Conservation (phyloP, 2,113 vertebrate species). For the Plecotus auritus region DNA sequence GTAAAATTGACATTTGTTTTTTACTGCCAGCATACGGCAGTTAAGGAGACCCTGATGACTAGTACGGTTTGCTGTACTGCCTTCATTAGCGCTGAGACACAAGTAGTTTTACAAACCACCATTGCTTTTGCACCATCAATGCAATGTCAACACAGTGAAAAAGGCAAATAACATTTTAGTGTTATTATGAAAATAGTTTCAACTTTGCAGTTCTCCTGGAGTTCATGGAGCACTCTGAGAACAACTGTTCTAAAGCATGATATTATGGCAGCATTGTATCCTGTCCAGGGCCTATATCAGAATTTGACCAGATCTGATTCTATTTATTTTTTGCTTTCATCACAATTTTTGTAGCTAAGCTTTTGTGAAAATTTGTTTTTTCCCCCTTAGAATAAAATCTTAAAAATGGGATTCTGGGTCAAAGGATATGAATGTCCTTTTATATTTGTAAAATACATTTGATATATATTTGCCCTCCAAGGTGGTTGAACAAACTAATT, state of each 20-base stretch:
- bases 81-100: neutral
- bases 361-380: neutral
- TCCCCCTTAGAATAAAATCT: neutral
- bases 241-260: neutral
- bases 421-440: neutral
- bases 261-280: neutral
- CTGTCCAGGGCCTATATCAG: neutral
- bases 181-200: neutral
- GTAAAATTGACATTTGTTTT: neutral
- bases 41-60: neutral
- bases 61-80: neutral
- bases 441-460: neutral
- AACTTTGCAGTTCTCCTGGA: neutral
- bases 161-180: neutral
- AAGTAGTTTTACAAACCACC: neutral
- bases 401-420: constrained; percentile 11
- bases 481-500: neutral
- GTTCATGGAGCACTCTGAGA: neutral
- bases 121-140: neutral
- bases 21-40: neutral
- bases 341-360: neutral
- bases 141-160: neutral
- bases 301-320: neutral
- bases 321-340: constrained; percentile 8
- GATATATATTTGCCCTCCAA: neutral